Conservation (phyloP, 2,797 vertebrate genomes). For the Clarias pachynema region DNA sequence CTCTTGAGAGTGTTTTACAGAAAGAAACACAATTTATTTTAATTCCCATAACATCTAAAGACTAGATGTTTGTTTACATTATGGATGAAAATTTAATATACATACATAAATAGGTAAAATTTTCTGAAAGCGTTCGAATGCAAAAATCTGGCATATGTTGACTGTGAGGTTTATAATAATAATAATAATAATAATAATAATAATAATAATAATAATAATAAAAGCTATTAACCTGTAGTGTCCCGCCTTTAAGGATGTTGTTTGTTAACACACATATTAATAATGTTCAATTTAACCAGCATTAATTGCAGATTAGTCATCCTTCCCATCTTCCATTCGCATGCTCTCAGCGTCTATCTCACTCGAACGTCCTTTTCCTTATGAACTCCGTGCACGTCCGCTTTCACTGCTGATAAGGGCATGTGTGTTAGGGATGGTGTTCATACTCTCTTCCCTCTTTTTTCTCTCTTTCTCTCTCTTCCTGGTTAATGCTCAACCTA, state of each 20-base stretch:
- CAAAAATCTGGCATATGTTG: neutral
- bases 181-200: too few relatives aligned
- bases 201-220: too few relatives aligned
- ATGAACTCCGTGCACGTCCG: slow-evolving; percentile 13
- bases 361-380: neutral
- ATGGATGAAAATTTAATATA: neutral
- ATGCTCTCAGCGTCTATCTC: neutral
- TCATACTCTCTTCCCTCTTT: neutral
- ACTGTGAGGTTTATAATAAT: neutral
- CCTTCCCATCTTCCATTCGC: neutral
- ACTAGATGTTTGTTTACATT: neutral
- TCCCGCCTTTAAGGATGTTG: neutral
- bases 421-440: slow-evolving; percentile 7
- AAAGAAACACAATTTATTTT: neutral
- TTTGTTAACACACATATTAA: neutral
- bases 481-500: slow-evolving; percentile 58
- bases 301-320: neutral
- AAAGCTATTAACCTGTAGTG: neutral
- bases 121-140: neutral
- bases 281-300: neutral
- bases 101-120: neutral
- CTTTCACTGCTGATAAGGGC: slow-evolving; percentile 10
- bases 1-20: neutral
- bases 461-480: neutral
- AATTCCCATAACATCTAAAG: neutral